Percentiles rank a stretch among this genome's conserved stretches.
These are phyloP conservation scores for Brachyrhaphis roseni DNA, from an alignment of 2,797 vertebrate species.

Conservation along the genomic window DNA sequence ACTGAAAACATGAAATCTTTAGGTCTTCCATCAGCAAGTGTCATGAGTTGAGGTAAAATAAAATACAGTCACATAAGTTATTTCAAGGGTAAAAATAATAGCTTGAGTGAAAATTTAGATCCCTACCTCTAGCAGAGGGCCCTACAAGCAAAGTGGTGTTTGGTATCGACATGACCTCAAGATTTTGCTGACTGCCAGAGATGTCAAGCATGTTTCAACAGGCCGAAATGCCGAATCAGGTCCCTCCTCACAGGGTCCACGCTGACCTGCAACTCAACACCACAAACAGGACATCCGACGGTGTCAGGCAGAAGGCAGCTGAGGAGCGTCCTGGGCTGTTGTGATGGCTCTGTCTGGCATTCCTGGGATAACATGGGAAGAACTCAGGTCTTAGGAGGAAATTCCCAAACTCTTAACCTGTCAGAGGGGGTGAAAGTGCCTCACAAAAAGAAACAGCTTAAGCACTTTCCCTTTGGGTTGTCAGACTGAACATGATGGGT, in stretches of 20 bases:
- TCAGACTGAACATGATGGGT: constrained; percentile 13
- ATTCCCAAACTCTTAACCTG: constrained; percentile 56
- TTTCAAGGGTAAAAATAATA: constrained; percentile 13
- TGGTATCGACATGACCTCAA: constrained; percentile 36
- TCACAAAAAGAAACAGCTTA: constrained; percentile 36
- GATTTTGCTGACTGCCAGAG: constrained; percentile 58
- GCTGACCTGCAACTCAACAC: constrained; percentile 73
- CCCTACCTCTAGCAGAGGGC: constrained; percentile 9
- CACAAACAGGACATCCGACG: constrained; percentile 68
- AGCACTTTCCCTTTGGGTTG: constrained; percentile 52
- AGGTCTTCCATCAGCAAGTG: background rate
- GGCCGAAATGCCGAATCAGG: constrained; percentile 52
- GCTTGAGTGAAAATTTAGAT: constrained; percentile 14
- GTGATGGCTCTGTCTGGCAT: constrained; percentile 53
- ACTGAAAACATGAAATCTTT: background rate
- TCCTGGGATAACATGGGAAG: constrained; percentile 61
- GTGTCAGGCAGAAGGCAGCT: constrained; percentile 60
- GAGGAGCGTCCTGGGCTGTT: constrained; percentile 42
- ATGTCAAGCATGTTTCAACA: constrained; percentile 47
- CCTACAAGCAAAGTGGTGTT: constrained; percentile 19
- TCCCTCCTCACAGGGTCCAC: constrained; percentile 37
- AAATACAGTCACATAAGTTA: constrained; percentile 9
- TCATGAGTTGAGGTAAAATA: background rate
- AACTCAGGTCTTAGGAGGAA: constrained; percentile 31
- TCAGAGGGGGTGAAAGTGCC: constrained; percentile 28